Evolutionary conservation across 2,797 vertebrate species (phyloP).

Genomic region (Coreius guichenoti): DNA sequence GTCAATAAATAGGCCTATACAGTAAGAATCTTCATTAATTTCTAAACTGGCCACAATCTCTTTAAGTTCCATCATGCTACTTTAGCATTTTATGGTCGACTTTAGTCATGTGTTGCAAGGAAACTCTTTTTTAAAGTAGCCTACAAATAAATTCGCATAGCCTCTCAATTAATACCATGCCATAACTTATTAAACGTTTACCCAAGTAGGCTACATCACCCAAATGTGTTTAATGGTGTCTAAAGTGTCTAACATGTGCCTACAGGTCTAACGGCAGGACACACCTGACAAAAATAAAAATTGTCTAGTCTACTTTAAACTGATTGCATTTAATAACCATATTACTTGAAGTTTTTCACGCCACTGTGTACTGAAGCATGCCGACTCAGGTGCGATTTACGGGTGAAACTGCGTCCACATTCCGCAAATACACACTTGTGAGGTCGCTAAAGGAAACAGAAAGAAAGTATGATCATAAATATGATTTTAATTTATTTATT

Average conservation of each 20-base stretch:
- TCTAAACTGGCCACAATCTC: neutral
- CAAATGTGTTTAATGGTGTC: neutral
- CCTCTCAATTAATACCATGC: neutral
- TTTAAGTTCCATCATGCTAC: neutral
- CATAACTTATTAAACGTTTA: neutral
- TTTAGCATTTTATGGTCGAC: no score
- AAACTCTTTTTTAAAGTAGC: neutral
- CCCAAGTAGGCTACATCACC: neutral
- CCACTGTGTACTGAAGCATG: constrained; percentile 72
- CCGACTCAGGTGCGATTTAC: constrained; percentile 70
- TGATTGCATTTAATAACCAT: neutral
- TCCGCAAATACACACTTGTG: constrained; percentile 64
- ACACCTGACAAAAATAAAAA: no score
- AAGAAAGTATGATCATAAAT: neutral
- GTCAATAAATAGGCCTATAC: neutral
- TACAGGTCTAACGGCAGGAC: neutral
- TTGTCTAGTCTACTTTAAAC: fast-evolving
- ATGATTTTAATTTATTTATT: no score
- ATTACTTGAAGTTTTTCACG: constrained; percentile 68
- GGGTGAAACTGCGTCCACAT: constrained; percentile 72
- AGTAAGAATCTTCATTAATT: neutral
- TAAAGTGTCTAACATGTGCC: neutral
- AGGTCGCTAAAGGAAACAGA: constrained; percentile 66
- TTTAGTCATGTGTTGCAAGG: no score
- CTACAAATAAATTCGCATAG: neutral